Percentiles rank a stretch among this genome's conserved stretches.
Evolutionary conservation across 2,113 vertebrate species (phyloP).

Genomic region (Oophaga pumilio): DNA sequence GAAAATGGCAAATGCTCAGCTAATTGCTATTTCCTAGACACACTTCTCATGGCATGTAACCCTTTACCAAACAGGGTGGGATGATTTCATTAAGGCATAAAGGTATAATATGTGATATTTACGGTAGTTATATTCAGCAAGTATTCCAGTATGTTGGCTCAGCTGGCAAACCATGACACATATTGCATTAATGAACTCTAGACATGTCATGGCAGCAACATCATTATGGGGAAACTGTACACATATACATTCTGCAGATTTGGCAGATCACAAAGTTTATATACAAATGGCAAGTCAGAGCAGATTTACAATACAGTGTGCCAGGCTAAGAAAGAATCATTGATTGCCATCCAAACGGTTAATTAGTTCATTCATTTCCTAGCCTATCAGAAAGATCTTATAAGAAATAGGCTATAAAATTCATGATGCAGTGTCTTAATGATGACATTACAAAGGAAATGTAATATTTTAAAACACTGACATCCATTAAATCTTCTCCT

Average conservation of each 20-base stretch:
- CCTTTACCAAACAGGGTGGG: neutral
- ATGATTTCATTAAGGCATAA: neutral
- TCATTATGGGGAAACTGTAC: slow-evolving; percentile 17
- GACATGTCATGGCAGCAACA: slow-evolving; percentile 23
- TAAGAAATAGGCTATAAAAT: neutral
- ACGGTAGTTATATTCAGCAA: neutral
- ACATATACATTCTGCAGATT: neutral
- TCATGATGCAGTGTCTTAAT: neutral
- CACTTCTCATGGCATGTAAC: neutral
- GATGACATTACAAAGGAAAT: neutral
- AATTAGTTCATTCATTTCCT: neutral
- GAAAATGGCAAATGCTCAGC: neutral
- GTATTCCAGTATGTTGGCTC: neutral
- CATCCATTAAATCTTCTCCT: slow-evolving; percentile 16
- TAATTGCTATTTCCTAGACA: neutral
- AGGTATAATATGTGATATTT: neutral
- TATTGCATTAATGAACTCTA: slow-evolving; percentile 18
- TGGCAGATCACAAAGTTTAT: neutral
- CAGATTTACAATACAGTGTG: slow-evolving; percentile 21
- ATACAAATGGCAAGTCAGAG: neutral
- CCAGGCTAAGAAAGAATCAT: neutral
- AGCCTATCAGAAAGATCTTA: neutral
- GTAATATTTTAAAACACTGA: neutral
- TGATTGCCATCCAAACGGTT: slow-evolving; percentile 20
- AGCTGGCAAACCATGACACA: slow-evolving; percentile 23